Percentiles rank a stretch among this genome's conserved stretches.
These are phyloP conservation scores for Camponotus pennsylvanicus DNA, from an alignment of 1,140 invertebrate genomes.

Conservation along the genomic window DNA sequence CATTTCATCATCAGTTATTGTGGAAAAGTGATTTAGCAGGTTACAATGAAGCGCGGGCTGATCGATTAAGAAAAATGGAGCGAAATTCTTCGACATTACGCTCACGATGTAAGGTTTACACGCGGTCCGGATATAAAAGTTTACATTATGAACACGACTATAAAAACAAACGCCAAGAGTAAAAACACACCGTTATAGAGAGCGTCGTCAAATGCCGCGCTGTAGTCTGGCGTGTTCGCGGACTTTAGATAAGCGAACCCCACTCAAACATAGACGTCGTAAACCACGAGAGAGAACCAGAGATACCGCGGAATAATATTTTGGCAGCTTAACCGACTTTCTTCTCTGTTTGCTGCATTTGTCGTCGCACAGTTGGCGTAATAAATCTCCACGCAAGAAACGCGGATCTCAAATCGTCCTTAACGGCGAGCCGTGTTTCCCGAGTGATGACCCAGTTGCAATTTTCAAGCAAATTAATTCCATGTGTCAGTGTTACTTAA, in stretches of 20 bases:
- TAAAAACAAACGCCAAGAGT: slow-evolving; percentile 27
- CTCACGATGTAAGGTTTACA: background rate
- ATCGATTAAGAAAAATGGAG: slow-evolving; percentile 45
- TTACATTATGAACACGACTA: background rate
- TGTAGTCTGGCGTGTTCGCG: background rate
- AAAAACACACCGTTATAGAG: slow-evolving; percentile 4
- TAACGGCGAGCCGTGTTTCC: slow-evolving; percentile 5
- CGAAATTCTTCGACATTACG: background rate
- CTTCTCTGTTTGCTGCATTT: slow-evolving; percentile 55
- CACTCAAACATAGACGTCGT: slow-evolving; percentile 46
- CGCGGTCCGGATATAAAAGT: background rate
- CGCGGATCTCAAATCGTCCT: slow-evolving; percentile 28
- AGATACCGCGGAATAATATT: slow-evolving; percentile 59
- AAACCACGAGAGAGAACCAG: slow-evolving; percentile 31
- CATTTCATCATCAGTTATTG: slow-evolving; percentile 59
- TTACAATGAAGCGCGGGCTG: slow-evolving; percentile 25
- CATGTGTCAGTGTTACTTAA: background rate
- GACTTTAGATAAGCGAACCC: slow-evolving; percentile 42
- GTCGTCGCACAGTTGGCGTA: slow-evolving; percentile 43
- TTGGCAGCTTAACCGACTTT: slow-evolving; percentile 59
- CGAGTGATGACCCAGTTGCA: background rate
- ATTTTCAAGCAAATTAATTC: slow-evolving; percentile 36
- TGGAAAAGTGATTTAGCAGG: slow-evolving; percentile 48
- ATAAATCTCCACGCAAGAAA: slow-evolving; percentile 58
- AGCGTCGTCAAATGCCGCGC: background rate